Evolutionary conservation across 2,888 invertebrate species (phyloP), one percentile per base, ranked within the genome.

Genomic region (Gandaritis pyraliata): DNA sequence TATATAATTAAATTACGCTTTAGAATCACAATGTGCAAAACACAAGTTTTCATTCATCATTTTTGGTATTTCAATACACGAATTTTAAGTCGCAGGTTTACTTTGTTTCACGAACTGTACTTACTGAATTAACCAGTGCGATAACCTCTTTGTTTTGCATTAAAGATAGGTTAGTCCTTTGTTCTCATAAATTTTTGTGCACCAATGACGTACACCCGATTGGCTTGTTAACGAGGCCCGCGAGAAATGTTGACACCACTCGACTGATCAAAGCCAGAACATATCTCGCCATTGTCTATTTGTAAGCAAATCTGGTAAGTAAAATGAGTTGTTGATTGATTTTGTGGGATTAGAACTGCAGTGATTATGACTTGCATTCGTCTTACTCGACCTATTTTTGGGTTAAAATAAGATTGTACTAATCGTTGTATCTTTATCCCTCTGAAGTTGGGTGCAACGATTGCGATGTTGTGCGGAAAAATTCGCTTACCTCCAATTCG

Each of bases 191-290:
- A 47, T 63, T 63, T 62, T 62, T 56, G 51, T 52, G n/a, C 33
- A 13, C 48, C 30, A 48, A 47, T 78, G 82, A 81, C 81, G 78
- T 72, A 61, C 70, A 29, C 80, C n/a, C 84, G 78, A 85, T 82
- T 78, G 85, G 82, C 85, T 90, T 87, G 86, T 90, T 90, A 90
- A 87, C 81, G 85, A 86, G 88, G 74, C 74, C 70, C 81, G 89
- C 81, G 49, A 69, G 81, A 64, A 67, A 90, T 90, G 87, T 83
- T 85, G 90, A 88, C 90, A 85, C 76, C 74, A 72, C 70, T 63
- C 63, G 62, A 51, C 59, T 87, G 91, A 90, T 90, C 90, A 90
- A 90, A 90, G 90, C 71, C 65, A 39, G 45, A 45, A 18, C 66
- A 66, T 64, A 64, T n/a, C 50, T 50, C n/a, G 52, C 62, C 62